These are phyloP conservation scores for Gryon sp. DNA, from an alignment of 1,140 invertebrate genomes.

Conservation along the genomic window DNA sequence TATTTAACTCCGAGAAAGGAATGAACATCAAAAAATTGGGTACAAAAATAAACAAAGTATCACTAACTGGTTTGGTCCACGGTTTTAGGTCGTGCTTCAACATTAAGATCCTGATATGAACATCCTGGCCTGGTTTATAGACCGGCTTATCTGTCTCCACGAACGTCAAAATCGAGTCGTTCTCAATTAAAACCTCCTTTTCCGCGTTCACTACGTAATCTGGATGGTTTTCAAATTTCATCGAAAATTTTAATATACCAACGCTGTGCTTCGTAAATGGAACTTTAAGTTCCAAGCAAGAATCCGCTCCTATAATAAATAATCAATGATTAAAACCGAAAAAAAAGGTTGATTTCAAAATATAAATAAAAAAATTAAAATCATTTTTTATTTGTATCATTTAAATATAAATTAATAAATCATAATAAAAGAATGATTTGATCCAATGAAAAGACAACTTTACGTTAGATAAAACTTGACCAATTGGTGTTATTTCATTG, in stretches of 20 bases:
- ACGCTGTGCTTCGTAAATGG: slow-evolving; percentile 69
- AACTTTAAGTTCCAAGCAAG: slow-evolving; percentile 74
- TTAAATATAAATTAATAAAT: too few species aligned
- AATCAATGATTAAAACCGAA: slow-evolving; percentile 6
- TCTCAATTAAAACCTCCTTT: slow-evolving; percentile 74
- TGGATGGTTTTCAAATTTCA: slow-evolving; percentile 79
- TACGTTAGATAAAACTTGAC: too few species aligned
- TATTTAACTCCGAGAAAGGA: too few species aligned
- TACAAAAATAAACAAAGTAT: neutral
- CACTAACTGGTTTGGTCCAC: slow-evolving; percentile 75
- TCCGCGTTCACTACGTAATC: slow-evolving; percentile 79
- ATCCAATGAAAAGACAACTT: too few species aligned
- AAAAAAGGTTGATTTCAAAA: neutral
- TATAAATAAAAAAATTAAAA: neutral
- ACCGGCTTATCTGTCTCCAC: slow-evolving; percentile 82
- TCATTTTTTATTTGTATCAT: slow-evolving; percentile 1
- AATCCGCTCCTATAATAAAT: slow-evolving; percentile 68
- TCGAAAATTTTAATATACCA: slow-evolving; percentile 78
- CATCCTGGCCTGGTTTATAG: slow-evolving; percentile 83
- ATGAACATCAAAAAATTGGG: neutral
- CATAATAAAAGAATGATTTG: too few species aligned
- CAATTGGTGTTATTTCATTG: too few species aligned
- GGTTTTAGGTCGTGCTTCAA: slow-evolving; percentile 80
- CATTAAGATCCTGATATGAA: slow-evolving; percentile 80
- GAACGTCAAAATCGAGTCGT: slow-evolving; percentile 78